Base-by-base conservation (phyloP, 2,888 invertebrate species). In the Yponomeuta plumbellus region DNA sequence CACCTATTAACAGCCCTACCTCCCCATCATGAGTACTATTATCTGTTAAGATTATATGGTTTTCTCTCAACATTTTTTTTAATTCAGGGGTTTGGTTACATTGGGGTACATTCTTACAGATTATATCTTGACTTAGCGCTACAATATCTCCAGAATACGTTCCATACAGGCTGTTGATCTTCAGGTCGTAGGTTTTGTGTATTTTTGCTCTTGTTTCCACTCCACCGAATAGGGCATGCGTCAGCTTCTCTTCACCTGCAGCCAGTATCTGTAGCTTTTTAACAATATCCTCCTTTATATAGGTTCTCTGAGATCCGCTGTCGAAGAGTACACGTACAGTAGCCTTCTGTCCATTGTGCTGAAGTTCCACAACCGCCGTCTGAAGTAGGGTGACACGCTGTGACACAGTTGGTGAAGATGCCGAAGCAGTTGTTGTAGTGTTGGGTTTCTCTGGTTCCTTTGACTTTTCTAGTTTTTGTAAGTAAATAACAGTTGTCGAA, bases 191-290 rank as follows among this genome's bases (percentile, higher is more conserved):
- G 5, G 23, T 10, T 2, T 67, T 62, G 26, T 65, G 40, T 26
- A 10, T 5, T 26, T 65, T 39, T 34, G 65, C n/a, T 20, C 3
- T 61, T 23, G 56, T 64, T 20, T 56, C 13, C 17, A 66, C 22
- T 21, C 66, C 66, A 22, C 68, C 68, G 66, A 68, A 67, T 22
- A 68, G 52, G 13, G 17, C 26, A 13, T 68, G 68, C 10, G 26
- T 58, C 1, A 68, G 21, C 11, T 23, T 40, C 44, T 68, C 67
- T 61, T 58, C 58, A 5, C 20, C 20, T 23, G 10, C 23, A 8
- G 22, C 11, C 13, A 22, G 26, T 20, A 68, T 10, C 21, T 34
- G 3, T 6, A 68, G 61, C 22, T 63, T 40, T 26, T 67, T 44
- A 8, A 58, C 40, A 1, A 63, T 34, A 20, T 61, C 65, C 22